Percentiles rank a stretch among this genome's conserved stretches.
Evolutionary conservation across 2,888 invertebrate genomes (phyloP).

Genomic region (Lithophane ornitopus): DNA sequence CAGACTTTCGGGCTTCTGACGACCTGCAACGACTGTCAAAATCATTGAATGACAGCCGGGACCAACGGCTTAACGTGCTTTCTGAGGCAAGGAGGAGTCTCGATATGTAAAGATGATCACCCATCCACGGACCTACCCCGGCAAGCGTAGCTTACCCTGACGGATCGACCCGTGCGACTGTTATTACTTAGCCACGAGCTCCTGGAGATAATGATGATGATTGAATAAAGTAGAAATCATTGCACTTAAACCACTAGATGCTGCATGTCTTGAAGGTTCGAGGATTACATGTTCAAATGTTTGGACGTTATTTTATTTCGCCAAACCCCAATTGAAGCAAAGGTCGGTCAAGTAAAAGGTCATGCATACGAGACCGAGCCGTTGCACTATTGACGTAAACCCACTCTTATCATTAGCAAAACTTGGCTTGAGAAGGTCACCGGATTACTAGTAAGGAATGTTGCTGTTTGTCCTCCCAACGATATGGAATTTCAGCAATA

Average conservation of each 20-base stretch:
- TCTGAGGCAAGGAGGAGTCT: too few relatives aligned
- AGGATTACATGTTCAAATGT: neutral
- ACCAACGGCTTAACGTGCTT: too few relatives aligned
- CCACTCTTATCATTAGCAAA: neutral
- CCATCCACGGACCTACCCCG: too few relatives aligned
- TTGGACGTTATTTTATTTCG: neutral
- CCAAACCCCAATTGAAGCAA: neutral
- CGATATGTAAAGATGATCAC: too few relatives aligned
- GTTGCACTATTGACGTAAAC: slow-evolving; percentile 15
- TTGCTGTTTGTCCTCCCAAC: neutral
- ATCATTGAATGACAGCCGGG: too few relatives aligned
- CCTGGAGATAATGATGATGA: too few relatives aligned
- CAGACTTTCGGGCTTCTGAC: too few relatives aligned
- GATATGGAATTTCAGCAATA: too few relatives aligned
- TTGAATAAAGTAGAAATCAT: neutral
- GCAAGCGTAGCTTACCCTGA: too few relatives aligned
- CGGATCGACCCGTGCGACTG: too few relatives aligned
- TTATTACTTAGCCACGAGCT: too few relatives aligned
- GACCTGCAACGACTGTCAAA: too few relatives aligned
- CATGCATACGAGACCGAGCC: neutral
- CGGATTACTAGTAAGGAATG: neutral
- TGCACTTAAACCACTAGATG: neutral
- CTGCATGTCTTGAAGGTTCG: neutral
- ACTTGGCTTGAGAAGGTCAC: neutral
- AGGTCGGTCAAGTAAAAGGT: slow-evolving; percentile 22